These are phyloP conservation scores for Ophonus ardosiacus DNA, from an alignment of 2,888 invertebrate genomes.

Conservation along the genomic window DNA sequence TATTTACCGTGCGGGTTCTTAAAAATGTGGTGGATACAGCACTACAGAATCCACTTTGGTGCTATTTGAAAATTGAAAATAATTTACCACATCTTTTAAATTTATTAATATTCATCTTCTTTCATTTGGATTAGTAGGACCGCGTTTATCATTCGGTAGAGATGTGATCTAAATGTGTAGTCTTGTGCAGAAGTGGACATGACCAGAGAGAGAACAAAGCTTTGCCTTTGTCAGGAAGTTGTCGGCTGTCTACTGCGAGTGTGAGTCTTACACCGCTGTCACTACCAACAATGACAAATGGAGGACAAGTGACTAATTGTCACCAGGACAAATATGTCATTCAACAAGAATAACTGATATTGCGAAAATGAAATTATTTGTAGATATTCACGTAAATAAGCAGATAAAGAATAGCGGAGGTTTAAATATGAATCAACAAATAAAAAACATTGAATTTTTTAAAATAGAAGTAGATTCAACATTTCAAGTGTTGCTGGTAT, in stretches of 20 bases:
- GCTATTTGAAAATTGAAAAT: too few relatives aligned
- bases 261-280: neutral
- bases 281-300: conserved; percentile 11
- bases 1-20: too few relatives aligned
- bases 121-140: neutral
- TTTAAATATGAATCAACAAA: too few relatives aligned
- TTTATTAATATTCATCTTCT: too few relatives aligned
- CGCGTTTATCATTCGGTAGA: neutral
- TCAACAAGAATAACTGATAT: neutral
- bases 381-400: too few relatives aligned
- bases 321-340: neutral
- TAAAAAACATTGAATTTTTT: too few relatives aligned
- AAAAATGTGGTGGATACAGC: too few relatives aligned
- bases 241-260: neutral
- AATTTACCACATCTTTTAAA: too few relatives aligned
- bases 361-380: neutral
- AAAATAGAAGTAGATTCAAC: too few relatives aligned
- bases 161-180: neutral
- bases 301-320: neutral
- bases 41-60: too few relatives aligned
- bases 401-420: too few relatives aligned
- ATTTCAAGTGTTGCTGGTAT: too few relatives aligned
- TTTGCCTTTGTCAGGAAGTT: conserved; percentile 16
- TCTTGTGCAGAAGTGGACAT: neutral
- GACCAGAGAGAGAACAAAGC: conserved; percentile 7